A percentile compares a stretch with the other conserved stretches of the same genome.
Evolutionary conservation across 1,140 invertebrate species (phyloP).

Genomic region (Thaumatotibia leucotreta): DNA sequence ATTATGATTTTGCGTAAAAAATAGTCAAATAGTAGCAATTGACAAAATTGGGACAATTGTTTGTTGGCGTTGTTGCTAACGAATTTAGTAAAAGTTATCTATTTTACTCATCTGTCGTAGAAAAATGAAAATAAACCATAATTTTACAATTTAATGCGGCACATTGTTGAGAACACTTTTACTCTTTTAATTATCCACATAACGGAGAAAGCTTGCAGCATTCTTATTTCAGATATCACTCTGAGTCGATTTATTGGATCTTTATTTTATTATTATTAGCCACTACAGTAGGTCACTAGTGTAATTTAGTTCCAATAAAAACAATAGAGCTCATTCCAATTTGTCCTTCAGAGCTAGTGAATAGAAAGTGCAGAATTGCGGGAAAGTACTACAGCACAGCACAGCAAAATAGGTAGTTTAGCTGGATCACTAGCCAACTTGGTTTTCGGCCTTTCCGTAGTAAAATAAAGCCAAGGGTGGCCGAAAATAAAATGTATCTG

Average conservation of each 20-base stretch:
- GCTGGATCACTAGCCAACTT: no score
- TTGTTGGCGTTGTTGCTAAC: background rate
- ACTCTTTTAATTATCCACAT: conserved; percentile 1
- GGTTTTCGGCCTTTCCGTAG: no score
- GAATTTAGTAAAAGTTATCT: background rate
- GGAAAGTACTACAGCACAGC: background rate
- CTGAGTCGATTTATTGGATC: background rate
- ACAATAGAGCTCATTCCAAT: background rate
- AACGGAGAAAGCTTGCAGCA: background rate
- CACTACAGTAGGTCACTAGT: background rate
- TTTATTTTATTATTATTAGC: background rate
- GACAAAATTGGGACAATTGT: no score
- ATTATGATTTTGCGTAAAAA: no score
- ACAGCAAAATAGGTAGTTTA: no score
- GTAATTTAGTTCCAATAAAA: background rate
- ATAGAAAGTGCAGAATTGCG: background rate
- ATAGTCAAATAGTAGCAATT: no score
- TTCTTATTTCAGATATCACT: conserved; percentile 1
- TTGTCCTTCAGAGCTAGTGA: background rate
- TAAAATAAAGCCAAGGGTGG: no score
- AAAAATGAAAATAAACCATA: background rate
- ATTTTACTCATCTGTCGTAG: background rate
- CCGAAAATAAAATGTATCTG: no score
- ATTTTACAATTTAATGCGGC: background rate
- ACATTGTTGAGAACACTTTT: background rate